phyloP scores from a whole-genome alignment of 1,140 invertebrate genomes.

The Homarus americanus region DNA sequence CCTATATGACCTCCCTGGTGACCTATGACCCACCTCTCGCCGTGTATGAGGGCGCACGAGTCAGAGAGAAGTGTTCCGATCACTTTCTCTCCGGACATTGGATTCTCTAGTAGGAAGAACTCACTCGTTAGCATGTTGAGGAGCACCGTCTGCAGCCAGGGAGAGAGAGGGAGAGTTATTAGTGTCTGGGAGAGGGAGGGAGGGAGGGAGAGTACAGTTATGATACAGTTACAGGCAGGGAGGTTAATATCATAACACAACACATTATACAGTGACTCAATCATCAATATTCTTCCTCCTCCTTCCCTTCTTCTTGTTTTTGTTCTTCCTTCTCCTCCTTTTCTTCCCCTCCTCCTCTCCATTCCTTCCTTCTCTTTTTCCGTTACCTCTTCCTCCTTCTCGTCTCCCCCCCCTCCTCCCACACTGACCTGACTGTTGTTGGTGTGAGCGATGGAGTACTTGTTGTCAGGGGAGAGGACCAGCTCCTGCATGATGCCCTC shows the following conservation, averaged over 20 bases:
- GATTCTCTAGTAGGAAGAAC: slow-evolving; percentile 90
- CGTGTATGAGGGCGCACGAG: slow-evolving; percentile 81
- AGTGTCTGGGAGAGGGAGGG: neutral
- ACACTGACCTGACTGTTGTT: slow-evolving; percentile 93
- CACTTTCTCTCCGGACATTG: slow-evolving; percentile 85
- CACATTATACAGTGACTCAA: too few relatives aligned
- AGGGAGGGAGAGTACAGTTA: neutral
- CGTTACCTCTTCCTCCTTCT: too few relatives aligned
- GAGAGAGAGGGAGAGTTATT: neutral
- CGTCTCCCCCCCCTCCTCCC: too few relatives aligned
- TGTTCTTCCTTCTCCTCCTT: too few relatives aligned
- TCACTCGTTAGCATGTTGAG: slow-evolving; percentile 95
- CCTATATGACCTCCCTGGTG: neutral
- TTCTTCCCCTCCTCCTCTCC: too few relatives aligned
- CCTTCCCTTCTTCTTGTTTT: too few relatives aligned
- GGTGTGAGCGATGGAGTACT: slow-evolving; percentile 96
- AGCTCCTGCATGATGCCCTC: slow-evolving; percentile 97
- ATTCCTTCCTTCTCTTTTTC: too few relatives aligned
- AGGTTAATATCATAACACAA: too few relatives aligned
- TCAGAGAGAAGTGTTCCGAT: slow-evolving; percentile 87
- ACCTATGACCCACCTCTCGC: slow-evolving; percentile 76
- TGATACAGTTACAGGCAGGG: neutral
- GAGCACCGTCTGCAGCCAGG: slow-evolving; percentile 84
- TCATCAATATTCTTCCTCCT: too few relatives aligned
- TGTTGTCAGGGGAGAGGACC: slow-evolving; percentile 95